Conservation (phyloP, 2,113 vertebrate species). For the Hiodon tergisus region DNA sequence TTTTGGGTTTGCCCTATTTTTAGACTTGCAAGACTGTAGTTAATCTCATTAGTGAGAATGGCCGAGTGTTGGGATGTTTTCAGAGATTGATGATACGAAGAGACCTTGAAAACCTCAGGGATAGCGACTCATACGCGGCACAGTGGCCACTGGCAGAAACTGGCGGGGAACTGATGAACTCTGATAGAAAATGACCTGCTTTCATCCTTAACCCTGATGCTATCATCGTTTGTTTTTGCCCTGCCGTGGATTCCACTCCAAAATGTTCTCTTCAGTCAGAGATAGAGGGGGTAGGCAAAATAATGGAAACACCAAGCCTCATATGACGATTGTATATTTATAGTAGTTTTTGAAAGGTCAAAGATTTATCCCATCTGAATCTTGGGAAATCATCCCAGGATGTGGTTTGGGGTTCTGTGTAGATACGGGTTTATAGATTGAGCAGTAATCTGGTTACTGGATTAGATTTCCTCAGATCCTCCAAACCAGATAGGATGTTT, state of each 20-base stretch:
- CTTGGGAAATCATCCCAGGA: constrained; percentile 32
- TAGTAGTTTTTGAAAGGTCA: no score
- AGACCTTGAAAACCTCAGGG: constrained; percentile 30
- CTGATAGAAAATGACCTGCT: constrained; percentile 45
- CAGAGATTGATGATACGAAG: constrained; percentile 52
- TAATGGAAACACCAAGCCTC: no score
- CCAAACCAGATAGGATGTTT: constrained; percentile 47
- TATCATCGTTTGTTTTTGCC: no score
- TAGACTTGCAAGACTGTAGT: constrained; percentile 32
- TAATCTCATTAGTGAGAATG: constrained; percentile 45
- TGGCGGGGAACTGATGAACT: constrained; percentile 48
- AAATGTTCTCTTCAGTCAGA: no score
- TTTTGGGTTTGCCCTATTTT: constrained; percentile 40
- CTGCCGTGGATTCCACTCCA: no score
- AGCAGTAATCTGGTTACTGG: constrained; percentile 45
- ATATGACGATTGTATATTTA: no score
- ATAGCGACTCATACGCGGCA: constrained; percentile 24
- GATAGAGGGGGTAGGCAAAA: no score
- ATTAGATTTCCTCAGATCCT: constrained; percentile 54
- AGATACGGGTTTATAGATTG: constrained; percentile 55
- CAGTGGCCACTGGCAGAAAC: constrained; percentile 28
- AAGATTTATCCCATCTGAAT: constrained; percentile 30
- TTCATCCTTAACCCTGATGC: constrained; percentile 32
- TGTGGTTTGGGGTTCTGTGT: constrained; percentile 34
- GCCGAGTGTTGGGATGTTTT: constrained; percentile 41